Evolutionary conservation across 1,140 invertebrate genomes (phyloP), one percentile per base, ranked within the genome.

Genomic region (Mactra quadrangularis): DNA sequence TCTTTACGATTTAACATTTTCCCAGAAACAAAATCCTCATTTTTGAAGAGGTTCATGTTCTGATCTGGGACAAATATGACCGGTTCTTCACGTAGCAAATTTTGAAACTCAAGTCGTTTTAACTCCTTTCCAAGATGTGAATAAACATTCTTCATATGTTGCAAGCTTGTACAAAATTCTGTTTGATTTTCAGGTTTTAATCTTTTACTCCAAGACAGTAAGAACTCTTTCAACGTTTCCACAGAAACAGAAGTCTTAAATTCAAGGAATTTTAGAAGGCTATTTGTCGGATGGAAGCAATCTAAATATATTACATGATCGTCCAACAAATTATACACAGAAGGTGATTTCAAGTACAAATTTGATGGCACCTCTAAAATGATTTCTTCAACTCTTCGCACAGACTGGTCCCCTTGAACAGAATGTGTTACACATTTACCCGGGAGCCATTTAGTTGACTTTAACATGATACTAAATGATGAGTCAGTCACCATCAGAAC

Each of bases 51-150:
- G 31, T 71, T 52, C 41, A 68, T 45, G 15, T 33, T 6, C 60
- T 19, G 50, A 33, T 83, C 50, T 38, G 90, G 89, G 3, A 91
- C 87, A 85, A 92, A 92, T 31, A 92, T 90, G n/a, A 91, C 85
- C 47, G 91, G 86, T 38, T 91, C 41, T n/a, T 88, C 78, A 38
- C 86, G 84, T 19, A 92, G 82, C 33, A 92, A 64, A 60, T 91
- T 88, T 55, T 90, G 88, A 19, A 85, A 68, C 38, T 89, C 86
- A 77, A 87, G 86, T 11, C 50, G 62, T 7, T 72, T 76, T 25
- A 92, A 64, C 27, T 90, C 85, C 4, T 90, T 84, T 50, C 60
- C 33, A 15, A 92, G 70, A 76, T 87, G 89, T 4, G 53, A 7
- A 59, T 92, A 92, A 3, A 92, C 66, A 53, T 71, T 71, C 19